Evolutionary conservation across 2,888 invertebrate species (phyloP).

Genomic region (Melitaea athalia): DNA sequence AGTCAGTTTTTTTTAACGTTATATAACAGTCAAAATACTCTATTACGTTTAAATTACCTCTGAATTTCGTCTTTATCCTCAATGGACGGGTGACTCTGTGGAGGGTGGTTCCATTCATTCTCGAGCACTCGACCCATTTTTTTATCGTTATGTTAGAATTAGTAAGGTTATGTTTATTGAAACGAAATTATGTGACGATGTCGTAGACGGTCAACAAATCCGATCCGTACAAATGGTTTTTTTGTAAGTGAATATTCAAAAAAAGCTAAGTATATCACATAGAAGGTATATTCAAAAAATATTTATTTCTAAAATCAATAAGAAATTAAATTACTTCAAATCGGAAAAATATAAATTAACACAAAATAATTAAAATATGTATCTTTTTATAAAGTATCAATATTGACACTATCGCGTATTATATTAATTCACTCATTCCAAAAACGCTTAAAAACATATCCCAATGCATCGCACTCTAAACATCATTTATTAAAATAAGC

Average conservation of each 20-base stretch:
- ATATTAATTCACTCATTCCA: slow-evolving; percentile 2
- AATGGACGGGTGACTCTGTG: slow-evolving; percentile 19
- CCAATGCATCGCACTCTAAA: slow-evolving; percentile 17
- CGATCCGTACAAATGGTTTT: no score
- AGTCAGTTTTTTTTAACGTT: not conserved
- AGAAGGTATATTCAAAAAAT: no score
- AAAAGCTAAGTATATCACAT: no score
- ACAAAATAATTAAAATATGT: no score
- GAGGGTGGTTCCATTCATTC: slow-evolving; percentile 15
- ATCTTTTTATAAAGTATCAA: not conserved
- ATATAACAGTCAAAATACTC: not conserved
- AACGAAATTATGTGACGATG: slow-evolving; percentile 18
- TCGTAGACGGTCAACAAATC: not conserved
- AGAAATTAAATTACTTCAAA: no score
- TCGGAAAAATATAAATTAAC: no score
- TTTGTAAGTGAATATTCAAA: no score
- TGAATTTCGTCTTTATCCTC: slow-evolving; percentile 23
- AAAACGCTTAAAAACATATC: slow-evolving; percentile 17
- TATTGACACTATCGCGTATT: not conserved
- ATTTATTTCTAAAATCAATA: no score
- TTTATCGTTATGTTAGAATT: slow-evolving; percentile 17
- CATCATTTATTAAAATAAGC: slow-evolving; percentile 35
- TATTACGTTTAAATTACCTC: slow-evolving; percentile 22
- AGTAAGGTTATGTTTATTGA: slow-evolving; percentile 16
- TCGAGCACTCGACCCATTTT: slow-evolving; percentile 26